Conservation (phyloP, 2,888 invertebrate genomes). For the Ornithoptera alexandrae region DNA sequence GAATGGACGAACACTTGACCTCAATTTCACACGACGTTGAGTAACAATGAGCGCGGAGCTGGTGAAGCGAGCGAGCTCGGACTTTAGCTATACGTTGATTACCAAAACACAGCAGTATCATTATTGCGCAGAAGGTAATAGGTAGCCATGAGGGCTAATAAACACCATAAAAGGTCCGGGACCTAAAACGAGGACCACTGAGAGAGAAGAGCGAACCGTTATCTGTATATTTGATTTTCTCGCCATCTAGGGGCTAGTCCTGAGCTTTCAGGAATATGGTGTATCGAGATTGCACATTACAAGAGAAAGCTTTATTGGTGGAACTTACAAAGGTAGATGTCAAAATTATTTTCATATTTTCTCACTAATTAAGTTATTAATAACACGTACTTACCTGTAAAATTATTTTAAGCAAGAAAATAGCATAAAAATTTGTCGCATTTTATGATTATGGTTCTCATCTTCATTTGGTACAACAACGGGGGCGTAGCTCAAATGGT, state of each 20-base stretch:
- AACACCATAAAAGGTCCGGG: too few species aligned
- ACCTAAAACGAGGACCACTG: too few species aligned
- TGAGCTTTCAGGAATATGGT: background rate
- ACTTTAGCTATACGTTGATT: too few species aligned
- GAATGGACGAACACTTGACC: too few species aligned
- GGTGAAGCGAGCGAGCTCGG: too few species aligned
- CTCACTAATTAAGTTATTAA: background rate
- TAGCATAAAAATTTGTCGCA: background rate
- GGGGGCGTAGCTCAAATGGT: conserved; percentile 80
- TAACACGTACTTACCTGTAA: background rate
- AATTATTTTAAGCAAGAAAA: background rate
- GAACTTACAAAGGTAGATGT: background rate
- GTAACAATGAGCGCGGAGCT: too few species aligned
- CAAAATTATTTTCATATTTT: background rate
- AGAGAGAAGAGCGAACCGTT: too few species aligned
- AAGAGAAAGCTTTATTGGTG: background rate
- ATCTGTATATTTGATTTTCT: background rate
- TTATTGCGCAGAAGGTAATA: too few species aligned
- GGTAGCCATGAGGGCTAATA: too few species aligned
- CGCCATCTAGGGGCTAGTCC: background rate
- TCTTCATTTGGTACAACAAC: background rate
- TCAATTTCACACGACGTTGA: too few species aligned
- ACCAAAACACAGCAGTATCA: too few species aligned
- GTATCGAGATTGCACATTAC: background rate
- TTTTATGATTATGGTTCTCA: background rate